These are phyloP conservation scores for Melinaea menophilus DNA, from an alignment of 2,888 invertebrate species.

Conservation along the genomic window DNA sequence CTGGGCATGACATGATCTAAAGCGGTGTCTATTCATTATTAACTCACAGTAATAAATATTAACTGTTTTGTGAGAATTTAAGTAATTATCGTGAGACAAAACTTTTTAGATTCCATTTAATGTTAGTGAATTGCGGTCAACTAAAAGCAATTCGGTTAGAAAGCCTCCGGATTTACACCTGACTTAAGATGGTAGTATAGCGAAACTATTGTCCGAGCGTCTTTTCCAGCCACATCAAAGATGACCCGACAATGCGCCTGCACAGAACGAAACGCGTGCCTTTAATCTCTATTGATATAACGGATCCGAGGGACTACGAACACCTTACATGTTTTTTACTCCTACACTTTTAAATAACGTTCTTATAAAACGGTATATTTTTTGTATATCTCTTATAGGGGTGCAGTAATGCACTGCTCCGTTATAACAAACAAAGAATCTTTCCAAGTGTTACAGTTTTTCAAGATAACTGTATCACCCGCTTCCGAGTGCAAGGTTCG, in stretches of 20 bases:
- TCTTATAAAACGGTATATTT: constrained; percentile 68
- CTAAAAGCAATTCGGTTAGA: background rate
- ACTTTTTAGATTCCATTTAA: background rate
- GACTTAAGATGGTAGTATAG: constrained; percentile 40
- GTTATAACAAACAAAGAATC: constrained; percentile 63
- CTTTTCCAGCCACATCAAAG: constrained; percentile 74
- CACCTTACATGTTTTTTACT: constrained; percentile 69
- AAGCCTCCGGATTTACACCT: constrained; percentile 59
- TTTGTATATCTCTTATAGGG: constrained; percentile 60
- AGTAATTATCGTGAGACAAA: background rate
- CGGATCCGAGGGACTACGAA: constrained; percentile 64
- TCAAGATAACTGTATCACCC: constrained; percentile 70
- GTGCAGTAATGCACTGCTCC: constrained; percentile 62
- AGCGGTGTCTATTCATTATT: constrained; percentile 3
- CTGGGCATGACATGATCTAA: constrained; percentile 41
- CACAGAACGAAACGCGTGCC: constrained; percentile 66
- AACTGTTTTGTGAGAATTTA: background rate
- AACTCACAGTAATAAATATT: background rate
- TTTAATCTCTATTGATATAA: constrained; percentile 75
- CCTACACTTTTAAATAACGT: constrained; percentile 45
- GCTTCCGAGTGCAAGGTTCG: constrained; percentile 49
- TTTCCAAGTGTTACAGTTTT: constrained; percentile 70
- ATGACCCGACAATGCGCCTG: constrained; percentile 57
- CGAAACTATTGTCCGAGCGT: constrained; percentile 51
- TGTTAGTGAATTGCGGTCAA: background rate